Conservation (phyloP, 2,113 vertebrate species). For the Heterotis niloticus region DNA sequence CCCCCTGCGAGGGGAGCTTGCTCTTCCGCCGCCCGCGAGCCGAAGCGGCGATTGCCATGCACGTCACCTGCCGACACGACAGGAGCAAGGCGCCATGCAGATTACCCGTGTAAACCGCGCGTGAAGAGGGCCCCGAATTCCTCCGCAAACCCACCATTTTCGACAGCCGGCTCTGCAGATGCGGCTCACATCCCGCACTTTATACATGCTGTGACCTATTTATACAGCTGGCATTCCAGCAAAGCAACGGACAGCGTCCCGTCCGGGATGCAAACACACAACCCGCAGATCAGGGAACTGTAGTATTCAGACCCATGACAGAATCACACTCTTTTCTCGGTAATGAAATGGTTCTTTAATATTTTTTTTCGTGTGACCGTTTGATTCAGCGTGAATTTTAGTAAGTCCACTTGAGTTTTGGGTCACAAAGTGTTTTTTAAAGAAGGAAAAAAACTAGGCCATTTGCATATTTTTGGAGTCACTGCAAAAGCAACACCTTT, state of each 20-base stretch:
- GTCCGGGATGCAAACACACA: neutral
- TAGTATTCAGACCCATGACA: neutral
- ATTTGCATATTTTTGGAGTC: too few species aligned
- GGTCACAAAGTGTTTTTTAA: too few species aligned
- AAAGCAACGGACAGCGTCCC: neutral
- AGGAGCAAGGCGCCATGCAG: neutral
- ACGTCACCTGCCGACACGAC: neutral
- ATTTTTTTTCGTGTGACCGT: too few species aligned
- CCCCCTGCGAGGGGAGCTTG: neutral
- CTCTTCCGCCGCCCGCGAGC: neutral
- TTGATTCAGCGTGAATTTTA: too few species aligned
- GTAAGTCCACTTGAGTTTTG: too few species aligned
- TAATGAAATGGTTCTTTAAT: too few species aligned
- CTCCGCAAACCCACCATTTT: neutral
- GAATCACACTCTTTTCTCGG: too few species aligned
- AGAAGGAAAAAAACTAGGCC: too few species aligned
- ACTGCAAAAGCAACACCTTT: neutral
- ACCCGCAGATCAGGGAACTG: neutral
- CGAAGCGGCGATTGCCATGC: neutral
- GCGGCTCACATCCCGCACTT: neutral
- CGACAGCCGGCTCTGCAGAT: neutral
- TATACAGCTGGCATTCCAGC: neutral
- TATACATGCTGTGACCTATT: constrained; percentile 16
- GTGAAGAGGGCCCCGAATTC: neutral
- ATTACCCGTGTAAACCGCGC: neutral